Conservation (phyloP, 1,140 invertebrate genomes). For the Hypothenemus hampei region DNA sequence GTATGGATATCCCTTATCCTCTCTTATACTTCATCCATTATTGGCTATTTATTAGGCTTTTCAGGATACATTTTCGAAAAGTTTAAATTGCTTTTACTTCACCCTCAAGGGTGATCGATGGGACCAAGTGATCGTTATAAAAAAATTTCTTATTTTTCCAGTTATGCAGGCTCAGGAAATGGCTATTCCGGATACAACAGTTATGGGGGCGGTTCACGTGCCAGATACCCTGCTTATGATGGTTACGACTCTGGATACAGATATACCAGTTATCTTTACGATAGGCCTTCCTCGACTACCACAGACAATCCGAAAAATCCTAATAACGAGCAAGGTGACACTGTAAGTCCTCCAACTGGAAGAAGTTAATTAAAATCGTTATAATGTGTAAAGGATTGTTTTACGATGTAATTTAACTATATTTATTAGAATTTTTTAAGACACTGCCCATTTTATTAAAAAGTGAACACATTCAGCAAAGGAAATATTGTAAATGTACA, state of each 20-base stretch:
- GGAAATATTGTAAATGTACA: too few relatives aligned
- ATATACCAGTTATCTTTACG: conserved; percentile 28
- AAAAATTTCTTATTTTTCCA: background rate
- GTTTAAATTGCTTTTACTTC: conserved; percentile 24
- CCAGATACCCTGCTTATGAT: conserved; percentile 17
- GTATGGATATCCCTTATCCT: conserved; percentile 24
- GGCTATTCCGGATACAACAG: conserved; percentile 7
- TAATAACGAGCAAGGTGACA: conserved; percentile 9
- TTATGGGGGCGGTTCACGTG: background rate
- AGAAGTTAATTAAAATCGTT: too few relatives aligned
- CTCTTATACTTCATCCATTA: conserved; percentile 19
- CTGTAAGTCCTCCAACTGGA: conserved; percentile 16
- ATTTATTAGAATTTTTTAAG: too few relatives aligned
- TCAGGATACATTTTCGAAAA: conserved; percentile 19
- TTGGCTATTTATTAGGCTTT: conserved; percentile 27
- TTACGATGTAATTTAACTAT: too few relatives aligned
- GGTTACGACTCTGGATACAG: conserved; percentile 22
- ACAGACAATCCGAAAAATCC: conserved; percentile 6
- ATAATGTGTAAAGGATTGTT: too few relatives aligned
- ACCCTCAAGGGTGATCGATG: conserved; percentile 8
- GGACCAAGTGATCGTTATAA: background rate
- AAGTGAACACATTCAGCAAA: too few relatives aligned
- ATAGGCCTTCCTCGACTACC: conserved; percentile 26
- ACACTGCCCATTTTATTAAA: too few relatives aligned
- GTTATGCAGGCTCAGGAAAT: conserved; percentile 7